Conservation (phyloP, 2,113 vertebrate genomes). For the Microcebus tavaratra region DNA sequence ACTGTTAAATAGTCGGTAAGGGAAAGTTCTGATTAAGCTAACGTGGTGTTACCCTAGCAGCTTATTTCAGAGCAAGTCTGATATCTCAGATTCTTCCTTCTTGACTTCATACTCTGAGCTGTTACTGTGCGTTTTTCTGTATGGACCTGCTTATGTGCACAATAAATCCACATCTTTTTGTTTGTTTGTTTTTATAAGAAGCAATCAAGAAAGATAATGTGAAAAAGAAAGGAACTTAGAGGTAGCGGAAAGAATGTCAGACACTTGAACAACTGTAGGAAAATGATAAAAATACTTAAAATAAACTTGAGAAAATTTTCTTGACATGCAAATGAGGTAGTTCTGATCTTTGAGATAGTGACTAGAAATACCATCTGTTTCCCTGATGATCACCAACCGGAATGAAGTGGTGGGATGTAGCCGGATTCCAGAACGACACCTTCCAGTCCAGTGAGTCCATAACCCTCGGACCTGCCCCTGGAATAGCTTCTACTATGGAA, state of each 20-base stretch:
- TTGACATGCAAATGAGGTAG: neutral
- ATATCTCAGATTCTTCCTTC: slow-evolving; percentile 49
- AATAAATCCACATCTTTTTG: slow-evolving; percentile 68
- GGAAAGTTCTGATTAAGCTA: slow-evolving; percentile 4
- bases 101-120: slow-evolving; percentile 72
- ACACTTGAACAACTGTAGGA: neutral
- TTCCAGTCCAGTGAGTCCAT: neutral
- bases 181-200: slow-evolving; percentile 44
- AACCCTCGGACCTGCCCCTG: neutral
- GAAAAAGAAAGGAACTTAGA: slow-evolving; percentile 58
- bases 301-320: slow-evolving; percentile 51
- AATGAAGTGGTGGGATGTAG: neutral
- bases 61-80: slow-evolving; percentile 44
- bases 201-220: slow-evolving; percentile 70
- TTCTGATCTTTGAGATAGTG: slow-evolving; percentile 21
- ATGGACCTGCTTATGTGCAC: slow-evolving; percentile 72
- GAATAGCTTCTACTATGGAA: neutral
- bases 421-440: too few species aligned
- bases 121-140: slow-evolving; percentile 69
- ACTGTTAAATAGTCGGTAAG: neutral
- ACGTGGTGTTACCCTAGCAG: neutral
- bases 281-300: neutral
- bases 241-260: neutral
- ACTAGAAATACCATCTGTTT: neutral
- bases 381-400: neutral